Evolutionary conservation across 37 sponge, comb jelly and placozoan species (phyloP), one percentile per base, ranked within the genome.

Genomic region (Tethya wilhelma): DNA sequence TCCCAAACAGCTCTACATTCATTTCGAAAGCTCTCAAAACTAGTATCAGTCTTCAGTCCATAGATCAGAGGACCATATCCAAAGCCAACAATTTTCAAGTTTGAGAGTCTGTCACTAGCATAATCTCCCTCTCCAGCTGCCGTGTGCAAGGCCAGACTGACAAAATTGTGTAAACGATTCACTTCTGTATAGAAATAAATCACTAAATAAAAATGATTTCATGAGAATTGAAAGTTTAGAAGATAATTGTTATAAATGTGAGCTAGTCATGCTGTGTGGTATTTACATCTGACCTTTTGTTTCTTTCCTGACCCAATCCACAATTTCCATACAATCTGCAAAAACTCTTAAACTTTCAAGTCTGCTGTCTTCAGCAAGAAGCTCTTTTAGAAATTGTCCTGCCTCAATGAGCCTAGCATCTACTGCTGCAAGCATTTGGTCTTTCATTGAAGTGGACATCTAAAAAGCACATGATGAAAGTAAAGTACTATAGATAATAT

Each of bases 101-200:
- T 38, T n/a, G 90, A 89, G 56, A 89, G 84, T 55, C 58, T 83
- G 44, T 89, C 90, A 74, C 68, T 69, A 5, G 79, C 64, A 33
- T 66, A 44, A 31, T 78, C 90, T 44, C 67, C 84, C 67, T 89
- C 90, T 69, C 88, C 88, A 79, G 90, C 84, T 34, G 84, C 66
- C 1, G 90, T 89, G 32, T 83, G 79, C 19, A 87, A 77, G 32
- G 88, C 75, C 39, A 89, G 79, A 53, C 64, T 83, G 19, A 89
- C 90, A 74, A 89, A 89, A 19, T 73, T 78, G 31, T 83, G 84
- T 4, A 89, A 69, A 64, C 79, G 84, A 67, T 44, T 30, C 26
- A 89, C 75, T 26, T 69, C 69, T 69, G 43, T 2, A 69, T 2
- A 69, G 38, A 23, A 6, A 66, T 38, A 6, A 31, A 28, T 23